A percentile compares a stretch with the other conserved stretches of the same genome.
Evolutionary conservation across 2,888 invertebrate species (phyloP).

Genomic region (Amphipyra tragopoginis): DNA sequence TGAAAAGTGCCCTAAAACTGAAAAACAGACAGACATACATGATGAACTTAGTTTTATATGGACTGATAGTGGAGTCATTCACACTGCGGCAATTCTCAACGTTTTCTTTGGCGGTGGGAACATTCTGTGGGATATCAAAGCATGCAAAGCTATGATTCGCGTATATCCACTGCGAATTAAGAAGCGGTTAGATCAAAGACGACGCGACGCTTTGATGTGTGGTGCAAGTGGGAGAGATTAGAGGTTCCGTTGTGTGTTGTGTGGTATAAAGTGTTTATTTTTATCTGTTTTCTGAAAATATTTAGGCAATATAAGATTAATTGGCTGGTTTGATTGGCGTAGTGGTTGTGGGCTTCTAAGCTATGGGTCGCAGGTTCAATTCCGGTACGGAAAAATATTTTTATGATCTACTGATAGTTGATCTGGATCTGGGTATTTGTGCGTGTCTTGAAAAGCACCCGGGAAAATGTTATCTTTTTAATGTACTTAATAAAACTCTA

Average conservation of each 20-base stretch:
- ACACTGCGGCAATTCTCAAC: conserved; percentile 45
- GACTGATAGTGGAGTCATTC: conserved; percentile 48
- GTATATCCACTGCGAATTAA: conserved; percentile 64
- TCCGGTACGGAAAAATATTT: no score
- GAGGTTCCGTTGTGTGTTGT: conserved; percentile 4
- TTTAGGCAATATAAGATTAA: no score
- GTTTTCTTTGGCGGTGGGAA: conserved; percentile 55
- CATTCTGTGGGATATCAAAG: conserved; percentile 48
- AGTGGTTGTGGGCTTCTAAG: no score
- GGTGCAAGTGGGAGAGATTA: conserved; percentile 37
- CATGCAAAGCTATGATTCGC: conserved; percentile 67
- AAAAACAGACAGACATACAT: conserved; percentile 3
- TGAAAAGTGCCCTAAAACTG: no score
- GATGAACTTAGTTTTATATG: conserved; percentile 3
- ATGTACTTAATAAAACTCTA: no score
- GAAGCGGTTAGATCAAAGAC: conserved; percentile 66
- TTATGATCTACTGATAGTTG: no score
- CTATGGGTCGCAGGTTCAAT: no score
- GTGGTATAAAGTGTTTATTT: neutral
- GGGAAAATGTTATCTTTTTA: no score
- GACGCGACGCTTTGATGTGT: conserved; percentile 48
- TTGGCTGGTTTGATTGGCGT: no score
- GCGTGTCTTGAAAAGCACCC: no score
- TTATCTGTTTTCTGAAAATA: no score
- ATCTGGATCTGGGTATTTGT: no score